Evolutionary conservation across 2,797 vertebrate species (phyloP).

Genomic region (Emys orbicularis): DNA sequence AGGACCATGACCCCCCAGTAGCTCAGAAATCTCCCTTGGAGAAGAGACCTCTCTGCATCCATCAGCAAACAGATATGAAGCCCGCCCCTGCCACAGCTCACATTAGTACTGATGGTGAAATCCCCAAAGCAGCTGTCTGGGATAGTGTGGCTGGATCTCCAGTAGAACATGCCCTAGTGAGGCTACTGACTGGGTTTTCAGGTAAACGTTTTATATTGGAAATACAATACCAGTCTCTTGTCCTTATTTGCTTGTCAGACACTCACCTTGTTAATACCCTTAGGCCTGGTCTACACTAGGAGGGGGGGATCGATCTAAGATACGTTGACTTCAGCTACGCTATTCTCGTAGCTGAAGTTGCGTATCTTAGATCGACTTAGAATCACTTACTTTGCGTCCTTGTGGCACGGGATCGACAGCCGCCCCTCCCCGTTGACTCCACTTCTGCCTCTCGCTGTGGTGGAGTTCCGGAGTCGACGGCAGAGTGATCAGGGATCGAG

Average conservation of each 20-base stretch:
- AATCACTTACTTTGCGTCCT: too few species aligned
- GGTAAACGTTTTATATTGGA: conserved; percentile 69
- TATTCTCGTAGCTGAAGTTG: too few species aligned
- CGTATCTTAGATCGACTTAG: too few species aligned
- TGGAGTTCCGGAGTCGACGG: too few species aligned
- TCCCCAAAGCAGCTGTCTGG: not conserved
- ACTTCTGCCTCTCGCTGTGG: too few species aligned
- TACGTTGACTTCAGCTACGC: too few species aligned
- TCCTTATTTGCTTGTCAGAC: not conserved
- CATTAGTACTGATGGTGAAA: not conserved
- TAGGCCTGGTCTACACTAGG: not conserved
- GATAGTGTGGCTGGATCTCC: not conserved
- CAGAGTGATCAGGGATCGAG: too few species aligned
- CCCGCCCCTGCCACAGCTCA: conserved; percentile 9
- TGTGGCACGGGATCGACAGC: too few species aligned
- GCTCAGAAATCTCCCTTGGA: conserved; percentile 31
- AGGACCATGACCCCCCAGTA: conserved; percentile 13
- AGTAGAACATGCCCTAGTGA: conserved; percentile 24
- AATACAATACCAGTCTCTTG: conserved; percentile 49
- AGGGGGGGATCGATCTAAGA: too few species aligned
- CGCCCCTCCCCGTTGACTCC: too few species aligned
- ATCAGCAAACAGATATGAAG: conserved; percentile 21
- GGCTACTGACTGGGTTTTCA: conserved; percentile 67
- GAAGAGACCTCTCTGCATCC: conserved; percentile 14
- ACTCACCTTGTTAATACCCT: not conserved